Conservation (phyloP, 2,888 invertebrate species). For the Lysandra coridon region DNA sequence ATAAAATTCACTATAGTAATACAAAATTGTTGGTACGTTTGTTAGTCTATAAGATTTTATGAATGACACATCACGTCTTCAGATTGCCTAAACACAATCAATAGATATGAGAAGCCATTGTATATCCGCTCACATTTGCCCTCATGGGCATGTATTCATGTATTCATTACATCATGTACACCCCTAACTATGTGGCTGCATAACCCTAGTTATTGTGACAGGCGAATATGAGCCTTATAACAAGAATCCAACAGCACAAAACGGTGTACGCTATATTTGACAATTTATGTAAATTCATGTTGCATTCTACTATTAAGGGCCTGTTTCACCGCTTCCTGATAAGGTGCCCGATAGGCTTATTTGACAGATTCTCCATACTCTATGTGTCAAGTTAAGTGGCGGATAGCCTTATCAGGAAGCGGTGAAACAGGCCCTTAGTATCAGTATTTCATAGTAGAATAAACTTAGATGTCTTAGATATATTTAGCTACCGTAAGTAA, state of each 20-base stretch:
- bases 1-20: background rate
- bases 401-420: no score
- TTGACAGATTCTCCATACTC: no score
- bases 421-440: background rate
- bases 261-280: constrained; percentile 13
- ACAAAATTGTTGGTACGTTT: background rate
- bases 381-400: no score
- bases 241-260: background rate
- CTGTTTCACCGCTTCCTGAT: background rate
- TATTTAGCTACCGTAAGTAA: constrained; percentile 36
- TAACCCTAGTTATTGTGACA: background rate
- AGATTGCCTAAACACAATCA: constrained; percentile 45
- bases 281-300: constrained; percentile 27
- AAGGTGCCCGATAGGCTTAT: no score
- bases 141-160: constrained; percentile 33
- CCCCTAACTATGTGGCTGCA: constrained; percentile 34
- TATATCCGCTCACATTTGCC: constrained; percentile 44
- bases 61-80: constrained; percentile 37
- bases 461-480: constrained; percentile 41
- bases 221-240: background rate
- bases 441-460: constrained; percentile 41
- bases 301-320: constrained; percentile 35
- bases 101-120: constrained; percentile 45
- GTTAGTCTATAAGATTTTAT: constrained; percentile 35
- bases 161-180: constrained; percentile 33